These are phyloP conservation scores for Mus spretus DNA, from an alignment of 2,797 vertebrate species.

Conservation along the genomic window DNA sequence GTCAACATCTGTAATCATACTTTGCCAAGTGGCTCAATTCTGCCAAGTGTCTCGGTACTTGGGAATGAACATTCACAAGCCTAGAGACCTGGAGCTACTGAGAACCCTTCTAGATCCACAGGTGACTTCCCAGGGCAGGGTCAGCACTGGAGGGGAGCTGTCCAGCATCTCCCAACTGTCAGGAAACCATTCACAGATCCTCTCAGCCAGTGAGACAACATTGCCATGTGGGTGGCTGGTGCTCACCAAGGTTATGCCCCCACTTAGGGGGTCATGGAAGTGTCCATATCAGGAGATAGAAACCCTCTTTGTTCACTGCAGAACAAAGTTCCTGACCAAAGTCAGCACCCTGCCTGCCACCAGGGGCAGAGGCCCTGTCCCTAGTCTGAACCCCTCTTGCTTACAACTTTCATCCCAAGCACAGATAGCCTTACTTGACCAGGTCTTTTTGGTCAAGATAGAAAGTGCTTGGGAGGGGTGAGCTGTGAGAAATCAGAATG, in stretches of 20 bases:
- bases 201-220: neutral
- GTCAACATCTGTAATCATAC: fast-evolving
- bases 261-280: neutral
- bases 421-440: neutral
- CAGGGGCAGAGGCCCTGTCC: neutral
- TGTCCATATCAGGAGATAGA: neutral
- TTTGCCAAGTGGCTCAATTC: neutral
- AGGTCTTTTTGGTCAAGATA: neutral
- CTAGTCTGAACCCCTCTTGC: neutral
- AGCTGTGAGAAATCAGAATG: neutral
- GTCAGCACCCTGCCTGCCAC: neutral
- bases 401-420: neutral
- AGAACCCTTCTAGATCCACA: neutral
- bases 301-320: neutral
- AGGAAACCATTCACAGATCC: too few relatives aligned
- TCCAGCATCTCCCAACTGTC: neutral
- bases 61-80: neutral
- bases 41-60: neutral
- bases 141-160: fast-evolving
- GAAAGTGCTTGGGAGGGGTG: neutral
- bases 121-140: neutral
- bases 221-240: neutral
- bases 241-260: neutral
- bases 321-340: neutral
- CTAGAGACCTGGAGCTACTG: neutral